These are phyloP conservation scores for Rhabdomys pumilio DNA, from an alignment of 2,797 vertebrate genomes.

Conservation along the genomic window DNA sequence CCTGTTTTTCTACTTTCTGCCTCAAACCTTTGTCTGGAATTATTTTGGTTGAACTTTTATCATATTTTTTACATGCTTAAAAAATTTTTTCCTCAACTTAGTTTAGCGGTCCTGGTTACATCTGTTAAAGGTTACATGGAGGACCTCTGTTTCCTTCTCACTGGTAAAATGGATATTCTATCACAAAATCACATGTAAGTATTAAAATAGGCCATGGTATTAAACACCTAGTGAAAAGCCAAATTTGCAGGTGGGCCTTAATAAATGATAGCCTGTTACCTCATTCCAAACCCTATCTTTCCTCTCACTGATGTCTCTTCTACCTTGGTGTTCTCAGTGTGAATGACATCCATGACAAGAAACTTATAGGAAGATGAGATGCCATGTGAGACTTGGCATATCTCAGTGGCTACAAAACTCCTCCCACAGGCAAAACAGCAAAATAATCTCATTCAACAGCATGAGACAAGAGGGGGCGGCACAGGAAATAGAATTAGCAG, in stretches of 20 bases:
- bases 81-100: not conserved
- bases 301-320: not conserved
- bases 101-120: no score
- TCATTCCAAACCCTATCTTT: not conserved
- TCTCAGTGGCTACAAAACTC: slow-evolving; percentile 38
- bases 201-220: not conserved
- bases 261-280: not conserved
- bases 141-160: not conserved
- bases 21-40: not conserved
- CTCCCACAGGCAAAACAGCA: not conserved
- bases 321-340: not conserved
- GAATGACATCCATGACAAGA: slow-evolving; percentile 20
- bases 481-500: not conserved
- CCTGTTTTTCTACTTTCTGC: not conserved
- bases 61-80: not conserved
- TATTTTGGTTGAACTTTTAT: not conserved
- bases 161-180: not conserved
- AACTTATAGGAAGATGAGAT: not conserved
- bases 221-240: not conserved
- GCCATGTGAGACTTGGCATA: not conserved
- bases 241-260: not conserved
- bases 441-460: not conserved
- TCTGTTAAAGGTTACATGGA: not conserved
- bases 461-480: not conserved
- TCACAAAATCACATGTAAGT: not conserved